These are phyloP conservation scores for Coenonympha arcania DNA, from an alignment of 2,888 invertebrate genomes.

Conservation along the genomic window DNA sequence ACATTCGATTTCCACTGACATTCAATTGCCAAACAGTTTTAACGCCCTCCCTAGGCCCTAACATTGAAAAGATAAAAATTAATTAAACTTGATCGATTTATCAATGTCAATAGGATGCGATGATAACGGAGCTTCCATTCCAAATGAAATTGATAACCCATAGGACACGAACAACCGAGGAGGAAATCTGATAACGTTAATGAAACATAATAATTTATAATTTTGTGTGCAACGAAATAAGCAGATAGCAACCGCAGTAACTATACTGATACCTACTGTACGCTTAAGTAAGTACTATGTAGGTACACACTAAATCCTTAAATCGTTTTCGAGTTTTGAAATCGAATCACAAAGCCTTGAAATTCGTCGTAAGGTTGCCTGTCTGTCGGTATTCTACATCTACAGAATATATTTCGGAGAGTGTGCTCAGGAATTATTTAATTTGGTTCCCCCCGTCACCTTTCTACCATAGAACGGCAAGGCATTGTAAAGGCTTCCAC, in stretches of 20 bases:
- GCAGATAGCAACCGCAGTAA: constrained; percentile 4
- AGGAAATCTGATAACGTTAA: constrained; percentile 23
- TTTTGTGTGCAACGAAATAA: constrained; percentile 15
- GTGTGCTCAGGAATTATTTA: no score
- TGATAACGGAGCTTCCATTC: constrained; percentile 22
- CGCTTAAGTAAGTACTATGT: no score
- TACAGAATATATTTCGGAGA: no score
- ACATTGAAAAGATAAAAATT: constrained; percentile 13
- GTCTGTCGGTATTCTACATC: no score
- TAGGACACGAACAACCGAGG: constrained; percentile 12
- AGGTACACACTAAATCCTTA: no score
- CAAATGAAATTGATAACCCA: constrained; percentile 25
- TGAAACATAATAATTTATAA: constrained; percentile 17
- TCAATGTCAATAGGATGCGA: constrained; percentile 18
- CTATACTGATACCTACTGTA: no score
- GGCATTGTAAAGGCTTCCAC: no score
- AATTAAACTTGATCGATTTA: constrained; percentile 18
- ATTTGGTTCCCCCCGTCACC: no score
- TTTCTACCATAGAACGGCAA: no score
- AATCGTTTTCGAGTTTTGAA: no score
- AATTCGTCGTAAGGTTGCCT: no score
- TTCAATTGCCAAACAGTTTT: neutral
- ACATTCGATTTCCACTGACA: neutral
- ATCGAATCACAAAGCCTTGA: no score
- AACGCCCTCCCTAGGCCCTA: neutral